Base-by-base conservation (phyloP, 2,113 vertebrate species). In the Spheniscus mendiculus region DNA sequence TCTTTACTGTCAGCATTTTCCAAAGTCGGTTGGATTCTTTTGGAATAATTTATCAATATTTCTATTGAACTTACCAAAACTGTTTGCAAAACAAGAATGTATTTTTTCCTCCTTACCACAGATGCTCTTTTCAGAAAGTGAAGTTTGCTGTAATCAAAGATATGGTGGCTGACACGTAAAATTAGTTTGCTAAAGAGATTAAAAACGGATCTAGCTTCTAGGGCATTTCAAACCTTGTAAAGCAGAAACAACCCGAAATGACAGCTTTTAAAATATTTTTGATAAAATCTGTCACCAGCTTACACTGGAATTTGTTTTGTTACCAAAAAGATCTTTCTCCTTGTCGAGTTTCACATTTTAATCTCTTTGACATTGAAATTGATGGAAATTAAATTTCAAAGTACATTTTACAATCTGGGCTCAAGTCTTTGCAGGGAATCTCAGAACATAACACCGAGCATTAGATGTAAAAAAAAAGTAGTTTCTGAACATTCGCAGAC, bases 261-360 rank as follows among this genome's bases (percentile, higher is more conserved):
- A 96, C 93, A 97, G 77, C 44, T 87, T 93, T 84, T n/a, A 38
- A 93, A 93, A 84, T 65, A 96, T 61, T 92, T 97, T 81, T 89
- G 83, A 93, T 83, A 89, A 74, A 93, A 84, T 70, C 91, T 96
- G 89, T 95, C 94, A 92, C 81, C 81, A 89, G 52, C 87, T 92
- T 36, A 76, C 50, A n/a, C 50, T 44, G 73, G 34, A 87, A 89
- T 92, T 96, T 91, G 86, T 77, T 94, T 92, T 81, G 84, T 49
- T 87, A 70, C 81, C 1, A 5, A 84, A 40, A 92, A 95, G 87
- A 82, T 82, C 58, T 45, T 85, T 58, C 66, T 89, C 77, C 91
- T 89, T 62, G 77, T 50, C 65, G 36, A 83, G 27, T 65, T 91
- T 34, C 56, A 40, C 6, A 4, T 91, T 97, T 95, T 95, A 93